Percentiles rank a stretch among this genome's conserved stretches.
phyloP scores from a whole-genome alignment of 2,113 vertebrate genomes.

The Halichoerus grypus region DNA sequence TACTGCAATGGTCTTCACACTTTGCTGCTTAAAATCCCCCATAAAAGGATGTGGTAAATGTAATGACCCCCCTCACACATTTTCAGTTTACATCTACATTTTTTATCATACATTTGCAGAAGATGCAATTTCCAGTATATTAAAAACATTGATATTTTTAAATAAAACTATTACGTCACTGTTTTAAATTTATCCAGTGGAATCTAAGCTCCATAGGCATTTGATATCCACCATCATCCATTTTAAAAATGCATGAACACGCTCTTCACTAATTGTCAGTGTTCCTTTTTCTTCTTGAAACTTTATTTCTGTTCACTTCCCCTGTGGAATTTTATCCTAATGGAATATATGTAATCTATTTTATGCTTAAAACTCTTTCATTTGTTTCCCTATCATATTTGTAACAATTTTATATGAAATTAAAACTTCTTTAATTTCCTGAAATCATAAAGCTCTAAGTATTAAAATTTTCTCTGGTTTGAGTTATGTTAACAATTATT shows the following conservation, averaged over 20 bases:
- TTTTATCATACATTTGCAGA: conserved; percentile 41
- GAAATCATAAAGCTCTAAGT: conserved; percentile 47
- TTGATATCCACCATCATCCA: background rate
- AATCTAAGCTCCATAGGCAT: conserved; percentile 55
- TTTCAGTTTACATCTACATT: conserved; percentile 48
- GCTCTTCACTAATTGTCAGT: background rate
- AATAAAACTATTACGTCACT: conserved; percentile 62
- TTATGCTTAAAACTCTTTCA: background rate
- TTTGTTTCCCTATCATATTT: conserved; percentile 19
- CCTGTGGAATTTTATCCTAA: background rate
- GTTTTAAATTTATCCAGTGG: conserved; percentile 59
- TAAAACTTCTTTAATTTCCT: conserved; percentile 65
- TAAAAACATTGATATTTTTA: conserved; percentile 68
- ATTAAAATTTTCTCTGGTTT: conserved; percentile 42
- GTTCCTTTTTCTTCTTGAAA: conserved; percentile 22
- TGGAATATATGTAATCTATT: conserved; percentile 35
- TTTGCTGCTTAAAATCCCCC: conserved; percentile 35
- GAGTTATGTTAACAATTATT: conserved; percentile 34
- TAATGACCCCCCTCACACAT: background rate
- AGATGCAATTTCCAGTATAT: background rate
- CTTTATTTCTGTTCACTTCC: conserved; percentile 45
- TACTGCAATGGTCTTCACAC: background rate
- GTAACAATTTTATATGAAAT: conserved; percentile 14
- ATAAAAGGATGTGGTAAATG: background rate
- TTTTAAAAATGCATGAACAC: background rate